Base-by-base conservation (phyloP, 2,113 vertebrate species). In the human (Homo sapiens) region DNA sequence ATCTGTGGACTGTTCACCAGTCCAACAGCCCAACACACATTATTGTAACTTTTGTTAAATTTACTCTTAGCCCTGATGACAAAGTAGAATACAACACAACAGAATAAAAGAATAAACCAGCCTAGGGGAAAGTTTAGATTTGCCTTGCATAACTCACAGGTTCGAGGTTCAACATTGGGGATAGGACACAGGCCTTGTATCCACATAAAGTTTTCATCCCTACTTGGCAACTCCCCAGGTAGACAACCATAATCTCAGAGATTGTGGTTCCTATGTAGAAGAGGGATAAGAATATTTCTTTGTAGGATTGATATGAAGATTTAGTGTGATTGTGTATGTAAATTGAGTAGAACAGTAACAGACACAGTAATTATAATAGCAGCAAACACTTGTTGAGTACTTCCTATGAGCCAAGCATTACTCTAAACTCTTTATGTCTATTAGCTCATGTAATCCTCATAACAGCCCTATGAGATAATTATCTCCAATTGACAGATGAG, bases 1-100 rank as follows among this genome's bases (percentile, higher is more conserved):
- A 92, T 92, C 27, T 90, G 22, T 70, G 55, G 13, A 27, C 2
- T 50, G 2, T 83, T 93, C 27, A 35, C 17, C 32, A 76, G 45
- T 91, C 18, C 30, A 66, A 23, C 1, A 75, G 25, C 32, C 23
- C 32, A 93, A n/a, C 38, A 83, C 27, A 84, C 18, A 52, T 45
- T 61, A 72, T 75, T 95, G 78, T 55, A 81, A 85, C 30, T 83
- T 76, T 27, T 94, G 13, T 85, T 92, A 85, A 80, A 88, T 66
- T 55, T 94, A 85, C 0, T 18, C 18, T 23, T 5, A 48, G 2
- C 20, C 0, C 18, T 55, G 38, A 23, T 70, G 4, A 55, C 35
- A 48, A 59, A 84, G 57, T 35, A 70, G 84, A 79, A 45, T 8
- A 81, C 20, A 66, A 35, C 12, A 68, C 32, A 45, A 45, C 27